Conservation (phyloP, 2,797 vertebrate species). For the Mionectes olivaceus region DNA sequence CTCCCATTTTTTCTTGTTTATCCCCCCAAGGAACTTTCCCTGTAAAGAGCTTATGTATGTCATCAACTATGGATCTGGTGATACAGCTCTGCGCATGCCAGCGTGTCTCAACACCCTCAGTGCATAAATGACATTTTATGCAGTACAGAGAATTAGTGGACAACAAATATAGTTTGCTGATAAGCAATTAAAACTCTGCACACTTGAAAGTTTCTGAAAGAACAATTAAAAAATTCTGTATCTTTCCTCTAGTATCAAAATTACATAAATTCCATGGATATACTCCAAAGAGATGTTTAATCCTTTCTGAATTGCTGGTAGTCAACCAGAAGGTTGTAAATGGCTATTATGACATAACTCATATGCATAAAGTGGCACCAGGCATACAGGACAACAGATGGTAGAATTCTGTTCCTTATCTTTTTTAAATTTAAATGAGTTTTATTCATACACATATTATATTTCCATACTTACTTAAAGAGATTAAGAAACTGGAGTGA, state of each 20-base stretch:
- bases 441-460: neutral
- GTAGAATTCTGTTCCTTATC: neutral
- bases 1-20: neutral
- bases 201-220: neutral
- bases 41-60: neutral
- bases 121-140: accelerated
- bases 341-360: neutral
- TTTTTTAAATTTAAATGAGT: neutral
- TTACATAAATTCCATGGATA: neutral
- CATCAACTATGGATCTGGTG: neutral
- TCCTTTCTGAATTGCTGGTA: neutral
- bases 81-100: neutral
- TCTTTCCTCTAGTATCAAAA: neutral
- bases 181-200: neutral
- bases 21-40: accelerated
- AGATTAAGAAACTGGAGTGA: neutral
- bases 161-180: neutral
- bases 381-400: neutral
- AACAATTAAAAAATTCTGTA: neutral
- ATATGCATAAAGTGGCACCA: neutral
- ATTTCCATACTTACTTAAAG: neutral
- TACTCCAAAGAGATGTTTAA: neutral
- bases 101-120: accelerated
- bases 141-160: neutral
- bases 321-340: neutral